Evolutionary conservation across 1,140 invertebrate species (phyloP).

Genomic region (Temnothorax longispinosus): DNA sequence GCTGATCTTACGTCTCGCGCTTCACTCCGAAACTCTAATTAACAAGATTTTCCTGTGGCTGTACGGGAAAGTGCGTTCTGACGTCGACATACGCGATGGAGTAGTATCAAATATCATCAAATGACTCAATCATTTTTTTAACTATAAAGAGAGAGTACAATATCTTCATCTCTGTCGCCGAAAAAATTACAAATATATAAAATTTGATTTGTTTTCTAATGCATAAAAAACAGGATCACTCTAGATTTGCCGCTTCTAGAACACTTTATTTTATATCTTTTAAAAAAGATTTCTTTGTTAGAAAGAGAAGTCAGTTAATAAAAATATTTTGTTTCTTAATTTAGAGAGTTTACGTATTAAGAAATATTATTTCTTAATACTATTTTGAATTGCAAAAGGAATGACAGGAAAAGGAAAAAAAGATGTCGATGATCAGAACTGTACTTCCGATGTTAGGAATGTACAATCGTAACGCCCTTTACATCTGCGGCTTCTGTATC

Average conservation of each 20-base stretch:
- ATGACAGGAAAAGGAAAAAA: not conserved
- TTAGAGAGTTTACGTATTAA: not conserved
- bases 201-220: not conserved
- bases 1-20: slow-evolving; percentile 54
- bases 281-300: not conserved
- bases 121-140: not conserved
- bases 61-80: slow-evolving; percentile 26
- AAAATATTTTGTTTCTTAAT: not conserved
- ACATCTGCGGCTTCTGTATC: not conserved
- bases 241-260: not conserved
- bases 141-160: too few relatives aligned
- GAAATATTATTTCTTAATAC: not conserved
- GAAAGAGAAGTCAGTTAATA: not conserved
- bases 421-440: not conserved
- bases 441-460: not conserved
- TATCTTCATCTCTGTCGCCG: not conserved
- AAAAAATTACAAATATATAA: not conserved
- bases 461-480: not conserved
- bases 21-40: slow-evolving; percentile 69
- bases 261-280: not conserved
- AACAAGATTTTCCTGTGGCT: slow-evolving; percentile 66
- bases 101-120: not conserved
- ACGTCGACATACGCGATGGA: slow-evolving; percentile 1
- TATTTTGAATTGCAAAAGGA: not conserved
- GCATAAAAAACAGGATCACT: not conserved